A percentile compares a stretch with the other conserved stretches of the same genome.
Evolutionary conservation across 2,888 invertebrate genomes (phyloP).

Genomic region (Parapristionchus giblindavisi): DNA sequence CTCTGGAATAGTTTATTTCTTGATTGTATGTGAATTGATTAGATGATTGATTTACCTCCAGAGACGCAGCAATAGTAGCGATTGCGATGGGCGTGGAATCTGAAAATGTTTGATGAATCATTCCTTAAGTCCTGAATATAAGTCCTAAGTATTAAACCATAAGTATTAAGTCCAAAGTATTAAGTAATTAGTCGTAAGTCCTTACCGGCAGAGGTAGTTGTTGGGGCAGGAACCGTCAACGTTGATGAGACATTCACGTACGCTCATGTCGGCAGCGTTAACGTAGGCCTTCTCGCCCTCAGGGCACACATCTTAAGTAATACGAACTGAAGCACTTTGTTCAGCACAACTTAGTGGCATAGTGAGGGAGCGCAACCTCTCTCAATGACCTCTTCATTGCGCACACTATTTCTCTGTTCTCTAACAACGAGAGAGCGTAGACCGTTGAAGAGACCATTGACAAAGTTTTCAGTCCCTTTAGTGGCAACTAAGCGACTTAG

Average conservation of each 20-base stretch:
- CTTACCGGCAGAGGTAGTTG: slow-evolving; percentile 63
- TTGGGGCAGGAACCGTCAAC: slow-evolving; percentile 65
- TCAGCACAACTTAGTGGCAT: no score
- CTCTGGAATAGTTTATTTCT: slow-evolving; percentile 63
- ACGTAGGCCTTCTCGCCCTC: slow-evolving; percentile 69
- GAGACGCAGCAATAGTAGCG: slow-evolving; percentile 69
- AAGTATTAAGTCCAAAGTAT: no score
- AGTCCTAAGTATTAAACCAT: no score
- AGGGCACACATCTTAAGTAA: slow-evolving; percentile 64
- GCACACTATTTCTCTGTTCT: neutral
- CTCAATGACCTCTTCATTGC: slow-evolving; percentile 12
- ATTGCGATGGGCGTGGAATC: slow-evolving; percentile 65
- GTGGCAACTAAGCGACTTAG: no score
- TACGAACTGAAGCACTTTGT: no score
- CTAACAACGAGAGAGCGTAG: slow-evolving; percentile 12
- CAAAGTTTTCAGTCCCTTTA: no score
- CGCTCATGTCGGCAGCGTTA: slow-evolving; percentile 66
- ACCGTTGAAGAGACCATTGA: no score
- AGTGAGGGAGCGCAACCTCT: slow-evolving; percentile 6
- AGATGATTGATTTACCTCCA: no score
- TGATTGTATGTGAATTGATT: no score
- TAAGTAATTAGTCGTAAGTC: no score
- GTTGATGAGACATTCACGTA: slow-evolving; percentile 68
- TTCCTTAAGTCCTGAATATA: no score
- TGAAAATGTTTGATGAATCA: no score